phyloP scores from a whole-genome alignment of 2,113 vertebrate genomes.

The Petroica traversi region DNA sequence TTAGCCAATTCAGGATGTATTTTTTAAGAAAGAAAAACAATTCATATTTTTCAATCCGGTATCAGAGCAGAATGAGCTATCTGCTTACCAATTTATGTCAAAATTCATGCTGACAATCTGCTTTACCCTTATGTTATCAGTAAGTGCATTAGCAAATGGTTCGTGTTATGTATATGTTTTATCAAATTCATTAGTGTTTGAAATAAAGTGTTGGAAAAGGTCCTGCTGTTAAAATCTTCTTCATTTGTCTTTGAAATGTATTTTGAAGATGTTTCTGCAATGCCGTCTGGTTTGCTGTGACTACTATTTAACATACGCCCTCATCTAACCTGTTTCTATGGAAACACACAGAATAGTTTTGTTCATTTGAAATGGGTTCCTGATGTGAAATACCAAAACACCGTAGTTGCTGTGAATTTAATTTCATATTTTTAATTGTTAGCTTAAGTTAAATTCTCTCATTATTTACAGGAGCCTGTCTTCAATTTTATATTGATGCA shows the following conservation, averaged over 20 bases:
- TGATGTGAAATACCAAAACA: not conserved
- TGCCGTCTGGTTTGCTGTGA: not conserved
- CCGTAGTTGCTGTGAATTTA: not conserved
- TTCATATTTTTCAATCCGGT: not conserved
- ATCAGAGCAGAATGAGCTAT: not conserved
- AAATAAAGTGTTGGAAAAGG: not conserved
- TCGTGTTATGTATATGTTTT: not conserved
- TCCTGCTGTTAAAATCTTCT: not conserved
- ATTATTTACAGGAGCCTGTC: not conserved
- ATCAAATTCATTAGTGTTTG: not conserved
- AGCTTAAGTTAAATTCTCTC: not conserved
- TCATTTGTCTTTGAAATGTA: not conserved
- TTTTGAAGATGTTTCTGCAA: not conserved
- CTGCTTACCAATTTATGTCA: not conserved
- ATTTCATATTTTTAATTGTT: not conserved
- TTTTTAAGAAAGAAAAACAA: not conserved
- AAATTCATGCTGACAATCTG: not conserved
- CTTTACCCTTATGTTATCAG: not conserved
- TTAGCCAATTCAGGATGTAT: not conserved
- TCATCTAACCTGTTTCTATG: constrained; percentile 8
- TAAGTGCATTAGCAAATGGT: not conserved
- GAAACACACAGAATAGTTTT: not conserved
- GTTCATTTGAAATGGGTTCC: not conserved
- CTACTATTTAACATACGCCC: not conserved
- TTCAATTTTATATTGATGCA: not conserved